Evolutionary conservation across 2,888 invertebrate genomes (phyloP).

Genomic region (Chironomus riparius): DNA sequence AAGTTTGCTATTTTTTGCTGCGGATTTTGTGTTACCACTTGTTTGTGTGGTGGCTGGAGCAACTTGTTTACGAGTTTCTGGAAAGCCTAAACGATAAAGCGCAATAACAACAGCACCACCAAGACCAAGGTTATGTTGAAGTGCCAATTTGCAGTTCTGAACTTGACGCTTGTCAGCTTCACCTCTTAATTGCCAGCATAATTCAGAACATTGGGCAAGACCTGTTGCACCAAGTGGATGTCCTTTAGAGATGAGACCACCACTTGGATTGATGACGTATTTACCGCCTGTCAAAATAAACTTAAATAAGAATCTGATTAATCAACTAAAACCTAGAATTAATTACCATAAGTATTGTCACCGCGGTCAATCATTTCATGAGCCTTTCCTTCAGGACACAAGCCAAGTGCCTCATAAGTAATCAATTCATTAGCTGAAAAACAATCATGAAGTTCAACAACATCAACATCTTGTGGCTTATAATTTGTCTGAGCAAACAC

Average conservation of each 20-base stretch:
- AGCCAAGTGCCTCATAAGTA: slow-evolving; percentile 92
- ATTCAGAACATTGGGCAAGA: slow-evolving; percentile 80
- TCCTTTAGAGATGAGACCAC: slow-evolving; percentile 97
- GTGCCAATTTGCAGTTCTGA: slow-evolving; percentile 63
- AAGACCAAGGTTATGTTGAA: slow-evolving; percentile 94
- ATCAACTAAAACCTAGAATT: background rate
- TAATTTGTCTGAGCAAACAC: slow-evolving; percentile 66
- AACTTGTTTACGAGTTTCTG: slow-evolving; percentile 35
- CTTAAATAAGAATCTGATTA: background rate
- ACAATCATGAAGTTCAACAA: slow-evolving; percentile 95
- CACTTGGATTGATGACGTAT: slow-evolving; percentile 97
- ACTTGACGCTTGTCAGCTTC: slow-evolving; percentile 65
- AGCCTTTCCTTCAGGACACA: slow-evolving; percentile 83
- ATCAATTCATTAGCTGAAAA: slow-evolving; percentile 96
- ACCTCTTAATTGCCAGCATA: slow-evolving; percentile 78
- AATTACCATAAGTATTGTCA: slow-evolving; percentile 77
- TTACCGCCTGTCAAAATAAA: slow-evolving; percentile 55
- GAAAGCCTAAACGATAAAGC: slow-evolving; percentile 83
- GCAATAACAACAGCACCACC: slow-evolving; percentile 93
- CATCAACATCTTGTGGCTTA: slow-evolving; percentile 75
- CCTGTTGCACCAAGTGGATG: slow-evolving; percentile 97
- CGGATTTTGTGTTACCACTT: background rate
- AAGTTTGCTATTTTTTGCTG: slow-evolving; percentile 4
- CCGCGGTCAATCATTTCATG: slow-evolving; percentile 86
- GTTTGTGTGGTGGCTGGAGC: background rate